Percentiles rank a stretch among this genome's conserved stretches.
Evolutionary conservation across 1,140 invertebrate species (phyloP).

Genomic region (Drosophila jambulina): DNA sequence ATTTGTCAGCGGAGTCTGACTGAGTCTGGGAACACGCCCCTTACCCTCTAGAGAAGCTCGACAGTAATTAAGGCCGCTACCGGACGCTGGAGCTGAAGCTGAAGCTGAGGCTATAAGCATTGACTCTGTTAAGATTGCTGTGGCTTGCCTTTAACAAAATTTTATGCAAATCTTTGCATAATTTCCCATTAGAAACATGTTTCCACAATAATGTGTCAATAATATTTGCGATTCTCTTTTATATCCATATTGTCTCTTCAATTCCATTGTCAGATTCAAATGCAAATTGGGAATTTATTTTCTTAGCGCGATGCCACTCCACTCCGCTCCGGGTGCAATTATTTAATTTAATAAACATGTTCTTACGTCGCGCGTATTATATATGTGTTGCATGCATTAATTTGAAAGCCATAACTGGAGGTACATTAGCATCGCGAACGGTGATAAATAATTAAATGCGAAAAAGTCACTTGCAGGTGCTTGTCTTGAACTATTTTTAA

Average conservation of each 20-base stretch:
- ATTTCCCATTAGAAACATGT: conserved; percentile 80
- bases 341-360: conserved; percentile 79
- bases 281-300: conserved; percentile 50
- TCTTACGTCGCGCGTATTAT: conserved; percentile 42
- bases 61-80: conserved; percentile 78
- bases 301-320: conserved; percentile 32
- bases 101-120: conserved; percentile 23
- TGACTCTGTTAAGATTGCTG: conserved; percentile 49
- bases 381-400: conserved; percentile 63
- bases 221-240: conserved; percentile 55
- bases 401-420: conserved; percentile 48
- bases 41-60: conserved; percentile 43
- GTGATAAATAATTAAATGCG: conserved; percentile 50
- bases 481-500: conserved; percentile 76
- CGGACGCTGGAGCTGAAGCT: conserved; percentile 53
- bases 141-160: conserved; percentile 45
- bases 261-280: conserved; percentile 60
- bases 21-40: conserved; percentile 58
- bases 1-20: conserved; percentile 60
- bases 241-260: conserved; percentile 41
- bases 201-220: conserved; percentile 81
- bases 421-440: conserved; percentile 53
- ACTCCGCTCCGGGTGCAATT: conserved; percentile 58
- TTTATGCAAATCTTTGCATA: conserved; percentile 72
- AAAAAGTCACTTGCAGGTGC: conserved; percentile 53